A percentile compares a stretch with the other conserved stretches of the same genome.
Conservation (phyloP, 2,888 invertebrate species). For the Andrena marginata region DNA sequence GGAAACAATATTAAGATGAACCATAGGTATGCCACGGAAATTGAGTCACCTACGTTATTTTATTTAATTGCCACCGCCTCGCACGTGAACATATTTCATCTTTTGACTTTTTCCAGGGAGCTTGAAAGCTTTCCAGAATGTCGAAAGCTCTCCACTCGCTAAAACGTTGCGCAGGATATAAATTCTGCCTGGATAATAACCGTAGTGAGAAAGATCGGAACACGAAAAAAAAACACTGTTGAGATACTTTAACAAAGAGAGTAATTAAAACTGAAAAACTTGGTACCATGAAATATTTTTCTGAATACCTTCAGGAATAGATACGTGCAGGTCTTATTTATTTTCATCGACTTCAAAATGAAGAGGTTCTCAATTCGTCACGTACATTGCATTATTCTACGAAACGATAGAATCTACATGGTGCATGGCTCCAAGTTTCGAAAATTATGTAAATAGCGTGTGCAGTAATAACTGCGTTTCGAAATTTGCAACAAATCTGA, state of each 20-base stretch:
- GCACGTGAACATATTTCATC: not conserved
- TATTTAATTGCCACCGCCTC: not conserved
- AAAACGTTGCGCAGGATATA: conserved; percentile 4
- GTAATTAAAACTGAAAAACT: too few relatives aligned
- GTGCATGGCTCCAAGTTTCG: not conserved
- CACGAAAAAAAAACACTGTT: too few relatives aligned
- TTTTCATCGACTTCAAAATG: too few relatives aligned
- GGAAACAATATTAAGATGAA: not conserved
- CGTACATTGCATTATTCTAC: too few relatives aligned
- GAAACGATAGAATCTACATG: not conserved
- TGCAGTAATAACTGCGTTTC: conserved; percentile 4
- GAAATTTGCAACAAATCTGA: conserved; percentile 2
- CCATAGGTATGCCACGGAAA: not conserved
- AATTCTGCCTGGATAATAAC: not conserved
- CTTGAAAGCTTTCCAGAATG: conserved; percentile 11
- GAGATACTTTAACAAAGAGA: too few relatives aligned
- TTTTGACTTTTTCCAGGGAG: not conserved
- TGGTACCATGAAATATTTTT: not conserved
- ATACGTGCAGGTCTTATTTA: too few relatives aligned
- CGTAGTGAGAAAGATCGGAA: not conserved
- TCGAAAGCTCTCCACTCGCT: not conserved
- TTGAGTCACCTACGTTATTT: not conserved
- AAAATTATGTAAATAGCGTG: conserved; percentile 5
- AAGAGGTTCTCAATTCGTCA: too few relatives aligned
- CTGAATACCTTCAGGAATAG: not conserved